Evolutionary conservation across 2,888 invertebrate species (phyloP), one percentile per base, ranked within the genome.

Genomic region (Philaethria dido): DNA sequence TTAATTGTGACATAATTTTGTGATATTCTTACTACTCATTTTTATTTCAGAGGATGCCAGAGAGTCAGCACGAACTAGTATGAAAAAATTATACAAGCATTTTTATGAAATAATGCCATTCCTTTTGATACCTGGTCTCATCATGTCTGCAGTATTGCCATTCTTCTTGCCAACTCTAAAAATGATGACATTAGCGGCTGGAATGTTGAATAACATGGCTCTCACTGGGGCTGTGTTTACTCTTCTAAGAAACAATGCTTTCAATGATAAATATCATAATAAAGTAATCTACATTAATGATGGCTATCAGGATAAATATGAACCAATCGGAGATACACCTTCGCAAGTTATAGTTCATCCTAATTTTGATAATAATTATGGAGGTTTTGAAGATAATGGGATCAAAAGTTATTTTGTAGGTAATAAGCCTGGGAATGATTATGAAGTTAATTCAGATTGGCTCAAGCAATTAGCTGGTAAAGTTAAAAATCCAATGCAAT

Each of bases 81-180:
- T 83, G 81, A 91, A 90, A 74, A 92, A 92, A 73, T 67, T 84
- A 50, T 75, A 83, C 18, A 89, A 92, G 71, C 73, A 75, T 42
- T 87, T 92, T 47, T 84, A 84, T 70, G 81, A 82, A 42, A 77
- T 91, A 11, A 82, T 94, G 50, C 95, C 95, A 0, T 87, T 94
- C 36, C 75, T 95, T 61, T 77, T 95, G 20, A 80, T 95, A 70
- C 95, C 95, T 0, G 94, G 94, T 0, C 89, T 95, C 3, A 78
- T 95, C 0, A 91, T 95, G 90, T 94, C 95, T 0, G 95, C 95
- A 13, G 84, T 95, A 55, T 81, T 95, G 77, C 96, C 96, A 0
- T 95, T 95, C 81, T 81, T 95, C 18, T 80, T 96, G 76, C 96
- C 96, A 0, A 94, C 94, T 0, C 78, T 96, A 16, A 95, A 95